Base-by-base conservation (phyloP, 2,888 invertebrate species). In the Bembecia ichneumoniformis region DNA sequence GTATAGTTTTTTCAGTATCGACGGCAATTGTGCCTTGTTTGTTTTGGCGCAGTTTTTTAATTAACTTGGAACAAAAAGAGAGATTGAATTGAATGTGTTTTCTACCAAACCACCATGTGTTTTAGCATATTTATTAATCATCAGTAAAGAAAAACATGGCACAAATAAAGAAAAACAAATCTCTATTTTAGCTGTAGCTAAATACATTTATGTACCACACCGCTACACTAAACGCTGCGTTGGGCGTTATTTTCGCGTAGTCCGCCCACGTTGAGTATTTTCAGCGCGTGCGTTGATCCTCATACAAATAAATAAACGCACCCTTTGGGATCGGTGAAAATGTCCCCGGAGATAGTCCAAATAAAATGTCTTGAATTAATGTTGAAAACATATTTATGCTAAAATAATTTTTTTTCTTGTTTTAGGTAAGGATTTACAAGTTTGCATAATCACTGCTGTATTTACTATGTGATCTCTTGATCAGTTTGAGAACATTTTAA, bases 231-330 rank as follows among this genome's bases (percentile, higher is more conserved):
- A 7, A 55, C 71, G 63, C 55, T 58, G 64, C 72, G 71, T 71
- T 71, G 74, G 72, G 51, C 63, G 69, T 70, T 82, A 82, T 80
- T 79, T 80, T 68, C 59, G 72, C 40, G 43, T 56, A 49, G 35
- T 53, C 46, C 66, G 62, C 69, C 60, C 63, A 63, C 71, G 56
- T 60, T 58, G 67, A 55, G 63, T 81, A 80, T 82, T 79, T 79
- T 59, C 66, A 69, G 67, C 56, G 49, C 13, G 66, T 66, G 58
- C 68, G 66, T 54, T 62, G 73, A 63, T 74, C 73, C 69, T 69
- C 59, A 35, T 57, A 53, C 55, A 58, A 58, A 68, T 56, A 71
- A 66, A 71, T 57, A 69, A 60, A 62, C 62, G 52, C 43, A 28
- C 28, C 28, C 28, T 7, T 28, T 28, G 2, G 9, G 28, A 28